These are phyloP conservation scores for Phalacrocorax brasilianus DNA, from an alignment of 2,113 vertebrate species.

Conservation along the genomic window DNA sequence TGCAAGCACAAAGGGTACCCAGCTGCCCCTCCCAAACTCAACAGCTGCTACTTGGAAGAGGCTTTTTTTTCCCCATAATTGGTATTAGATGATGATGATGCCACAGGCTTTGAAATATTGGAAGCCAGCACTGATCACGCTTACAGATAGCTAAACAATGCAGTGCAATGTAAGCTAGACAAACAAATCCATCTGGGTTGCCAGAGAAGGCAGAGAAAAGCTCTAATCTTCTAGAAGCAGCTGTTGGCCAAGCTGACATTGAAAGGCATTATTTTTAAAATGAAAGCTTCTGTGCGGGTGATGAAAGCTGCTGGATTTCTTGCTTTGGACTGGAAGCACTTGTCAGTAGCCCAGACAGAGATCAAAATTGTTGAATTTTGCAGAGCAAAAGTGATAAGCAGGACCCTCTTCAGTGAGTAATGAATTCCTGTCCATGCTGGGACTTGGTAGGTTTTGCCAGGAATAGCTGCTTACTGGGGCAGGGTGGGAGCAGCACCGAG, in stretches of 20 bases:
- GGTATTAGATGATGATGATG: slow-evolving; percentile 63
- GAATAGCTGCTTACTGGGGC: neutral
- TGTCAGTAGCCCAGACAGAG: slow-evolving; percentile 32
- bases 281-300: slow-evolving; percentile 53
- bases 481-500: neutral
- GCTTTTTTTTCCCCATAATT: slow-evolving; percentile 47
- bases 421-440: neutral
- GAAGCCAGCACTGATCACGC: slow-evolving; percentile 65
- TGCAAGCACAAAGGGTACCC: slow-evolving; percentile 35
- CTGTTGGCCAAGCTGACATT: slow-evolving; percentile 68
- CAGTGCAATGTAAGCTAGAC: slow-evolving; percentile 66
- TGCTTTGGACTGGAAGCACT: slow-evolving; percentile 52
- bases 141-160: slow-evolving; percentile 70
- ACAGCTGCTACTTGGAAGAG: slow-evolving; percentile 66
- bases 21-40: slow-evolving; percentile 54
- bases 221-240: slow-evolving; percentile 72
- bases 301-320: slow-evolving; percentile 66
- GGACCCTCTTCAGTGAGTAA: neutral
- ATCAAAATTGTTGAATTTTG: slow-evolving; percentile 15
- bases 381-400: slow-evolving; percentile 11
- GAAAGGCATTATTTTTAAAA: slow-evolving; percentile 70
- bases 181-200: slow-evolving; percentile 69
- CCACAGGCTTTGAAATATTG: slow-evolving; percentile 64
- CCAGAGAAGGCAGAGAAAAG: slow-evolving; percentile 70
- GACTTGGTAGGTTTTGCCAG: neutral